Evolutionary conservation across 2,888 invertebrate genomes (phyloP), one percentile per base, ranked within the genome.

Genomic region (Quadriops clusia): DNA sequence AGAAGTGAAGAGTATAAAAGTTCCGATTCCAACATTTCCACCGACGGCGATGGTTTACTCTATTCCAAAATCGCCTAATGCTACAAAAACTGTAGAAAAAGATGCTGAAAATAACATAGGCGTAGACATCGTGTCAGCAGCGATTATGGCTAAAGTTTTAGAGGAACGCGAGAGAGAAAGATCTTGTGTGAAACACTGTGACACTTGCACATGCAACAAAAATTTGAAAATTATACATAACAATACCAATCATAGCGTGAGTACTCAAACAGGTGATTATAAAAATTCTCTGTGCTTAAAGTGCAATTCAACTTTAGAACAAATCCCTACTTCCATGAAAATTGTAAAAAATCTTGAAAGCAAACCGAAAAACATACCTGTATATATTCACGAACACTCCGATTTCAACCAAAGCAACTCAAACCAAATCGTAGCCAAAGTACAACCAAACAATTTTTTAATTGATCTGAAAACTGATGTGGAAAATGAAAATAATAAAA

Each of bases 131-230:
- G 79, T 82, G 8, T 89, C 89, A 3, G 87, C 89, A 13, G 82
- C 87, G 6, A 77, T 87, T 29, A 83, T 90, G 82, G 87, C 89
- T 3, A 89, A 89, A 66, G 84, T 89, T 38, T 65, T 91, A 16
- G 85, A 90, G 59, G 87, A 89, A 50, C 70, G 84, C 36, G 86
- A 87, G 45, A 77, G 81, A 36, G 86, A 87, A 45, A 59, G 72
- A 41, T 75, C 79, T 32, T 73, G 78, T 29, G 70, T 77, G 2
- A 83, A 83, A 56, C 86, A 86, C 52, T 86, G 86, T 60, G 79
- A 81, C 48, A 83, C 82, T 2, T 86, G 86, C 49, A 75, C 75
- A 23, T 86, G 86, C 55, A 67, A 71, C 31, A 58, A 58, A 44
- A 66, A 61, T 46, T 46, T 67, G 7, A 64, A 63, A 17, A 63